Evolutionary conservation across 2,113 vertebrate genomes (phyloP).

Genomic region (Dipodomys merriami): DNA sequence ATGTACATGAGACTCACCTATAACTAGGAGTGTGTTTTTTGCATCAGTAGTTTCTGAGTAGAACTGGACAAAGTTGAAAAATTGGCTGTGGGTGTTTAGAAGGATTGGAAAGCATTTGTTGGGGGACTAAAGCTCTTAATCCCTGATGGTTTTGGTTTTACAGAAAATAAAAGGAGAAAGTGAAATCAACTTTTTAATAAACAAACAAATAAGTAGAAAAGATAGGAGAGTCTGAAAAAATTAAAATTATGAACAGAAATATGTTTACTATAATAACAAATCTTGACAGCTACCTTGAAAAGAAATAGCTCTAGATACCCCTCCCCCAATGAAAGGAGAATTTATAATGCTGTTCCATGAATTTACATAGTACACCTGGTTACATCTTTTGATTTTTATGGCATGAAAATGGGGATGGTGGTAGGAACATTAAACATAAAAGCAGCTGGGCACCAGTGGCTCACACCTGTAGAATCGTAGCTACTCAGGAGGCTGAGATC

Average conservation of each 20-base stretch:
- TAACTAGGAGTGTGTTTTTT: background rate
- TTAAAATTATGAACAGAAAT: background rate
- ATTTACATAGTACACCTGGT: background rate
- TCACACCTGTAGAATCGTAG: too few species aligned
- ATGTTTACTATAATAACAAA: background rate
- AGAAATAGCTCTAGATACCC: background rate
- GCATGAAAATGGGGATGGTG: background rate
- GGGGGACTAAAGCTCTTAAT: constrained; percentile 21
- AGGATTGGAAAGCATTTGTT: constrained; percentile 36
- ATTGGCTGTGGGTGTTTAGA: constrained; percentile 26
- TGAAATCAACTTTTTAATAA: too few species aligned
- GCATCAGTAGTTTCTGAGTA: background rate
- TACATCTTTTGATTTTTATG: background rate
- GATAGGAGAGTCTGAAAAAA: constrained; percentile 36
- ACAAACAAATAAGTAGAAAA: background rate
- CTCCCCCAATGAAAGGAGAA: background rate
- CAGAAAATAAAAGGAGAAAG: too few species aligned
- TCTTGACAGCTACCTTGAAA: background rate
- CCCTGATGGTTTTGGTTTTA: background rate
- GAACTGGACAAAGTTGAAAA: background rate
- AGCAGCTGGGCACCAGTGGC: background rate
- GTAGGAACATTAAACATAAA: background rate
- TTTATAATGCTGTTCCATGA: background rate
- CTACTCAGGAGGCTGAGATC: too few species aligned
- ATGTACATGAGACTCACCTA: background rate